These are phyloP conservation scores for Litoditis marina DNA, from an alignment of 2,888 invertebrate genomes.

Conservation along the genomic window DNA sequence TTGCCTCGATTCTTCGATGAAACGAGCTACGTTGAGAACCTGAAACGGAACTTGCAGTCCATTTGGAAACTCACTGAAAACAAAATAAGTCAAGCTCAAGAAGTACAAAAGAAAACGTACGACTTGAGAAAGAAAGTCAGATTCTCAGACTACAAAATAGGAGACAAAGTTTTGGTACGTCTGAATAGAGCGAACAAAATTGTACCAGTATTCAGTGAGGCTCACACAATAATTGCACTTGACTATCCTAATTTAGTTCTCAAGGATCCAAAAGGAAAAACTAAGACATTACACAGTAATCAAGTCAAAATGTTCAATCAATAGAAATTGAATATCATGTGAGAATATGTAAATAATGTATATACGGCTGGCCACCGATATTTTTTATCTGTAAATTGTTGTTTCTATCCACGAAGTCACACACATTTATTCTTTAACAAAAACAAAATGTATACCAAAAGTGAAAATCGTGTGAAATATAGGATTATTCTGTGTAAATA, in stretches of 20 bases:
- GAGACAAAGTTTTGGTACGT: background rate
- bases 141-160: background rate
- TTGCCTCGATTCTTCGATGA: background rate
- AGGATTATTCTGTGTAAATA: no score
- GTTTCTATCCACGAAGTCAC: no score
- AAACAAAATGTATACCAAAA: no score
- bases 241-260: background rate
- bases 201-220: background rate
- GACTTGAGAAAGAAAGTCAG: background rate
- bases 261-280: constrained; percentile 1
- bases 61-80: background rate
- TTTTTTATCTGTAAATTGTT: no score
- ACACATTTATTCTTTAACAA: no score
- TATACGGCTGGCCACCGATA: no score
- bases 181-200: background rate
- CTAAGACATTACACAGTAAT: background rate
- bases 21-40: background rate
- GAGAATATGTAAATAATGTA: no score
- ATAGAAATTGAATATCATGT: no score
- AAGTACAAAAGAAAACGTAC: background rate
- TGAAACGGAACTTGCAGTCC: background rate
- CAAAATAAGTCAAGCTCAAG: background rate
- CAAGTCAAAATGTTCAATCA: no score
- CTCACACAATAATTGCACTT: background rate
- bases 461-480: no score